Conservation (phyloP, 2,113 vertebrate genomes). For the Mormyrus iriodes region DNA sequence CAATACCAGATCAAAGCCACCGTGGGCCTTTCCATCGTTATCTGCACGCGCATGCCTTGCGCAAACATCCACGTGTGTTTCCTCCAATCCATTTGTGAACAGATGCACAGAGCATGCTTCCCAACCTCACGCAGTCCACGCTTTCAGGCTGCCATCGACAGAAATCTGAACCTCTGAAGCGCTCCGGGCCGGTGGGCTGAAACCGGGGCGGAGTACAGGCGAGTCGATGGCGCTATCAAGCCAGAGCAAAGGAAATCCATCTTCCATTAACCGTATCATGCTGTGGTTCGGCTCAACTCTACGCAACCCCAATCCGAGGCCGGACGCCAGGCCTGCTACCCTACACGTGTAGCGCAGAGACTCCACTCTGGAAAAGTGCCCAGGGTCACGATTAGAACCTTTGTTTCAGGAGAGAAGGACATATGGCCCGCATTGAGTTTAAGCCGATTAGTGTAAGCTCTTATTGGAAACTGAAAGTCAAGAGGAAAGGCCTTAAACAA, state of each 20-base stretch:
- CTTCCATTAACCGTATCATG: constrained; percentile 26
- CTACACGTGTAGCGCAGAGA: neutral
- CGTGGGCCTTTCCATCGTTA: neutral
- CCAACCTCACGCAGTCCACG: constrained; percentile 17
- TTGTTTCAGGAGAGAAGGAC: neutral
- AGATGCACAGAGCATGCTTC: neutral
- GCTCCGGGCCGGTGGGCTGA: constrained; percentile 10
- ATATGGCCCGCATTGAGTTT: neutral
- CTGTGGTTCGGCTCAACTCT: neutral
- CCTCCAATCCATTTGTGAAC: neutral
- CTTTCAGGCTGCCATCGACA: neutral
- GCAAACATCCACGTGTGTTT: neutral
- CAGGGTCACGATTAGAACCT: neutral
- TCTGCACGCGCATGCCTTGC: neutral
- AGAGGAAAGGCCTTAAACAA: neutral
- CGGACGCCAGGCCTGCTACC: neutral
- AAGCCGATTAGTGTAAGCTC: constrained; percentile 1
- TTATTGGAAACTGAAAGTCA: neutral
- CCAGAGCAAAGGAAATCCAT: constrained; percentile 37
- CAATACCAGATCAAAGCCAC: neutral
- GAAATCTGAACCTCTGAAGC: constrained; percentile 14
- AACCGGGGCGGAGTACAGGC: neutral
- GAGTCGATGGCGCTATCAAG: neutral
- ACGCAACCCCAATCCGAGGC: neutral
- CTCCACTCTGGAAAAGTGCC: neutral